phyloP scores from a whole-genome alignment of 2,888 invertebrate genomes.

The Drosophila subsilvestris region DNA sequence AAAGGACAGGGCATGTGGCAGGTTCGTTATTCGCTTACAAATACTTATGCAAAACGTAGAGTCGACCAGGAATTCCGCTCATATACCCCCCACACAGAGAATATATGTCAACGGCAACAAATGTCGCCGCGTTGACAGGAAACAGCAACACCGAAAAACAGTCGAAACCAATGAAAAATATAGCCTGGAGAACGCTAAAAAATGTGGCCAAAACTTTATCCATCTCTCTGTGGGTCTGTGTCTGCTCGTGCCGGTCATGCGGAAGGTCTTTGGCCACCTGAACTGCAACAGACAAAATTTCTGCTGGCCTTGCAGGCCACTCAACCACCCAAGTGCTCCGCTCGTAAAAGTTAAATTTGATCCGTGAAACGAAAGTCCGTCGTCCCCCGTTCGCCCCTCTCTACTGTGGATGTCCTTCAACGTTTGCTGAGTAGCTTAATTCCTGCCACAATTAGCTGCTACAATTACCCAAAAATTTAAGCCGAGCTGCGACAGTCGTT shows the following conservation, averaged over 20 bases:
- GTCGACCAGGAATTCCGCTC: constrained; percentile 53
- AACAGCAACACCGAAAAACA: constrained; percentile 35
- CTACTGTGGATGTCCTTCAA: constrained; percentile 7
- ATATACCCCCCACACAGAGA: constrained; percentile 13
- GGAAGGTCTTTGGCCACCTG: constrained; percentile 36
- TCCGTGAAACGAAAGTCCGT: constrained; percentile 26
- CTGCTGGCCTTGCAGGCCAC: constrained; percentile 63
- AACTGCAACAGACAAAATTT: constrained; percentile 59
- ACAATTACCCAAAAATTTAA: constrained; percentile 38
- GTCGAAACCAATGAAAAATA: constrained; percentile 18
- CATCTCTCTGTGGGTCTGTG: not conserved
- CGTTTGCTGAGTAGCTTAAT: constrained; percentile 64
- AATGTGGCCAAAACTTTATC: constrained; percentile 44
- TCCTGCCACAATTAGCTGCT: constrained; percentile 49
- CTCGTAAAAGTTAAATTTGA: constrained; percentile 48
- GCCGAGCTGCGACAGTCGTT: constrained; percentile 1
- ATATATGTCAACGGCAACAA: constrained; percentile 70
- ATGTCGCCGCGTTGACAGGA: constrained; percentile 63
- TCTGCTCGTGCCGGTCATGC: constrained; percentile 10
- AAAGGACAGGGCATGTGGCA: constrained; percentile 12
- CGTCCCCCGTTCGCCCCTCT: not conserved
- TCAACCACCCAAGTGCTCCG: constrained; percentile 14
- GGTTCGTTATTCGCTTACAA: constrained; percentile 14
- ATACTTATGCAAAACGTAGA: constrained; percentile 43
- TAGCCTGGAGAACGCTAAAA: constrained; percentile 42